Percentiles rank a stretch among this genome's conserved stretches.
Conservation (phyloP, 2,797 vertebrate species). For the Vireo griseus region DNA sequence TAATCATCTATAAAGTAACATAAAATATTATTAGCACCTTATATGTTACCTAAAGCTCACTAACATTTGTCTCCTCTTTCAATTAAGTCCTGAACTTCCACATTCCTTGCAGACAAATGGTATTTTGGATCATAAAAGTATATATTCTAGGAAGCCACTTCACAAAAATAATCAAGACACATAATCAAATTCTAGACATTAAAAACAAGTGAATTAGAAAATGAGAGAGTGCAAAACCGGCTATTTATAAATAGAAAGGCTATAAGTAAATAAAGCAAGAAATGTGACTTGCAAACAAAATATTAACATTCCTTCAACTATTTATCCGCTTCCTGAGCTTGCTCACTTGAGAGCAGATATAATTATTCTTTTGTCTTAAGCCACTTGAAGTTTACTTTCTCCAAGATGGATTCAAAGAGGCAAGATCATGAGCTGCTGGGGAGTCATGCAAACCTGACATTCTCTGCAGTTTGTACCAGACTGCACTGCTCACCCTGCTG, state of each 20-base stretch:
- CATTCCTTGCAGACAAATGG: not conserved
- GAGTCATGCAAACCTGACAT: not conserved
- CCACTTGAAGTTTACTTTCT: not conserved
- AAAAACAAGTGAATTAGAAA: not conserved
- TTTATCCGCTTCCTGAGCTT: not conserved
- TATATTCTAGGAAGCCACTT: not conserved
- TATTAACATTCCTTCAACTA: not conserved
- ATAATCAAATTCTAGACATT: not conserved
- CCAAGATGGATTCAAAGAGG: not conserved
- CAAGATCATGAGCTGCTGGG: not conserved
- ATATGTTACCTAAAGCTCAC: not conserved
- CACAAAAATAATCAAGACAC: not conserved
- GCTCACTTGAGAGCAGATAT: not conserved
- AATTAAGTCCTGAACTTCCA: not conserved
- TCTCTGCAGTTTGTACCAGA: not conserved
- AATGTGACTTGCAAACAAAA: not conserved
- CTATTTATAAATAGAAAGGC: not conserved
- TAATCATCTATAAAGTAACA: not conserved
- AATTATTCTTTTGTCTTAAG: not conserved
- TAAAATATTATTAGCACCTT: not conserved
- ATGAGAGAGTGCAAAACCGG: not conserved
- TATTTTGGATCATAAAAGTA: not conserved
- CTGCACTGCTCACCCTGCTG: not conserved
- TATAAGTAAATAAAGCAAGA: not conserved
- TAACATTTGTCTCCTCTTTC: not conserved